phyloP scores from a whole-genome alignment of 2,888 invertebrate species.

The Torymus auratus region DNA sequence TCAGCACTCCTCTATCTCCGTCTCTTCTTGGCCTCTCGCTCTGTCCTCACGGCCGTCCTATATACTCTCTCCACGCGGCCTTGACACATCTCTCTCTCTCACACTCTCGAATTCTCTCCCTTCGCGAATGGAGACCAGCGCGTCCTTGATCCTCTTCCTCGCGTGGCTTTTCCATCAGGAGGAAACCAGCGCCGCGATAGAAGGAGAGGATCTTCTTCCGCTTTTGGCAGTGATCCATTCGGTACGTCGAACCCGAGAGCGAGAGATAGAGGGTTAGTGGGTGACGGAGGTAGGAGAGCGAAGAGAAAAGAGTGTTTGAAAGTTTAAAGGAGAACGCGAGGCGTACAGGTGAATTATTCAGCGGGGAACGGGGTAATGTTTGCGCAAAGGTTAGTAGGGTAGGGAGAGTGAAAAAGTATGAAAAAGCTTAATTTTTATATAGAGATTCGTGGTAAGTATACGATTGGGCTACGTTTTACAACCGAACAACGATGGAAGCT shows the following conservation, averaged over 20 bases:
- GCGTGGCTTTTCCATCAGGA: conserved; percentile 50
- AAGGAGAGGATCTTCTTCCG: conserved; percentile 51
- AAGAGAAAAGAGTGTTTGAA: not conserved
- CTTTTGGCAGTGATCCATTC: conserved; percentile 68
- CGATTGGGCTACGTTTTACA: no score
- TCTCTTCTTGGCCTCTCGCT: conserved; percentile 64
- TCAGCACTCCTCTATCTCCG: conserved; percentile 61
- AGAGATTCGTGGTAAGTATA: no score
- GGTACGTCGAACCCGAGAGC: conserved; percentile 53
- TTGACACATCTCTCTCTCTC: no score
- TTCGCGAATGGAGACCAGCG: conserved; percentile 38
- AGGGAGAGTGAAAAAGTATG: no score
- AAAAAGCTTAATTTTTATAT: no score
- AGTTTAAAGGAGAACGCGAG: conserved; percentile 7
- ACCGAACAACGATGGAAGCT: not conserved
- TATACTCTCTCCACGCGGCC: conserved; percentile 48
- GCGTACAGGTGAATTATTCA: conserved; percentile 32
- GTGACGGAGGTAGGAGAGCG: no score
- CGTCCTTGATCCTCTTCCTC: conserved; percentile 68
- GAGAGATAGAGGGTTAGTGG: not conserved
- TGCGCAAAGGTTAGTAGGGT: not conserved
- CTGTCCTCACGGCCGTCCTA: conserved; percentile 37
- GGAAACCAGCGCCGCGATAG: conserved; percentile 26
- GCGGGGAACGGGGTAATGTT: conserved; percentile 9
- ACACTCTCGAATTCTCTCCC: conserved; percentile 15